Percentiles rank a stretch among this genome's conserved stretches.
These are phyloP conservation scores for Homarus americanus DNA, from an alignment of 1,140 invertebrate genomes.

Conservation along the genomic window DNA sequence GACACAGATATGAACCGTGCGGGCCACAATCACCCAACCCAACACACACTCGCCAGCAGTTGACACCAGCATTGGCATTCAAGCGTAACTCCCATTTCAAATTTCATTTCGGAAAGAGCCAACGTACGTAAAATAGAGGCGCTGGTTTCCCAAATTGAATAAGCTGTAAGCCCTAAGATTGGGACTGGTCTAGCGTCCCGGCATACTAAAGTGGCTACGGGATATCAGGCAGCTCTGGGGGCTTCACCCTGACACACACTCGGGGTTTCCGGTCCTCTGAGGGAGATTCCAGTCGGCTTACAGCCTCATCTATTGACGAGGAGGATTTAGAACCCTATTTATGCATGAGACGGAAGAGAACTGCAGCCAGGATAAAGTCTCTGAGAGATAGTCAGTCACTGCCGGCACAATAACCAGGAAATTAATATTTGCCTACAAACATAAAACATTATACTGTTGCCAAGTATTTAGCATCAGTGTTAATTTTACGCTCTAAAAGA, in stretches of 20 bases:
- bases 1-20: not conserved
- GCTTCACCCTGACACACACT: not conserved
- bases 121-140: slow-evolving; percentile 40
- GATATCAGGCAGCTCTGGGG: not conserved
- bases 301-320: not conserved
- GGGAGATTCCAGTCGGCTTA: not conserved
- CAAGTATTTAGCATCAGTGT: no score
- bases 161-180: slow-evolving; percentile 33
- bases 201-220: slow-evolving; percentile 2
- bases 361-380: not conserved
- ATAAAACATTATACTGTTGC: no score
- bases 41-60: slow-evolving; percentile 9
- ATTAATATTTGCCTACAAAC: no score
- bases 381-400: no score
- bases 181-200: slow-evolving; percentile 7
- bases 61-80: slow-evolving; percentile 36
- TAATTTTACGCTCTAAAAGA: no score
- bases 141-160: slow-evolving; percentile 36
- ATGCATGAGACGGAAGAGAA: not conserved
- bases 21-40: not conserved
- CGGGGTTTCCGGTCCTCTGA: not conserved
- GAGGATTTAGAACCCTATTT: not conserved
- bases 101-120: slow-evolving; percentile 46
- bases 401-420: no score
- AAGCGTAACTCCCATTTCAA: slow-evolving; percentile 32